phyloP scores from a whole-genome alignment of 1,140 invertebrate genomes.

The Akabosia matsudoensis region DNA sequence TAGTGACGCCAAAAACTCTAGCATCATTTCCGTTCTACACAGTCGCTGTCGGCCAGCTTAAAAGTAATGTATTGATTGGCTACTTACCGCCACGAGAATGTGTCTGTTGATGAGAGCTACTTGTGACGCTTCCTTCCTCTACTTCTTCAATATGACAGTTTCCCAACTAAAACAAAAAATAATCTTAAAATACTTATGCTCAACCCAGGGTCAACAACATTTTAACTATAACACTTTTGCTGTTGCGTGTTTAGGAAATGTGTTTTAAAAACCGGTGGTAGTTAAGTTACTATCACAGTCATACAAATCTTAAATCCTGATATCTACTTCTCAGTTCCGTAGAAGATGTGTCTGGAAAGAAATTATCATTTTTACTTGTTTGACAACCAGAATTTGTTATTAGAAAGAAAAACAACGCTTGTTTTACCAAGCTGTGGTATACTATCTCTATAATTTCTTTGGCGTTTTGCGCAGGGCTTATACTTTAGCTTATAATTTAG shows the following conservation, averaged over 20 bases:
- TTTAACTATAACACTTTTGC: not conserved
- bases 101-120: constrained; percentile 59
- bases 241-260: not conserved
- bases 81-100: constrained; percentile 51
- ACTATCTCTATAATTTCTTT: too few species aligned
- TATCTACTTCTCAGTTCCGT: too few species aligned
- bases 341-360: too few species aligned
- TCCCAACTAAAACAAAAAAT: constrained; percentile 67
- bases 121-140: constrained; percentile 69
- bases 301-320: too few species aligned
- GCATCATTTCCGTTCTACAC: not conserved
- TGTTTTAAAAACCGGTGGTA: too few species aligned
- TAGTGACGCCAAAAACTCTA: not conserved
- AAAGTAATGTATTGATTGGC: not conserved
- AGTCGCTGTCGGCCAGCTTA: not conserved
- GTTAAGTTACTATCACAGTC: too few species aligned
- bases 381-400: too few species aligned
- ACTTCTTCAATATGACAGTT: constrained; percentile 80
- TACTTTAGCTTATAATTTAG: too few species aligned
- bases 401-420: too few species aligned
- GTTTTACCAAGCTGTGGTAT: too few species aligned
- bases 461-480: too few species aligned
- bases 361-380: too few species aligned
- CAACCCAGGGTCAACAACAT: not conserved
- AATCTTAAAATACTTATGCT: not conserved